Percentiles rank a stretch among this genome's conserved stretches.
phyloP scores from a whole-genome alignment of 2,888 invertebrate species.

The Leptinotarsa peninsularis region DNA sequence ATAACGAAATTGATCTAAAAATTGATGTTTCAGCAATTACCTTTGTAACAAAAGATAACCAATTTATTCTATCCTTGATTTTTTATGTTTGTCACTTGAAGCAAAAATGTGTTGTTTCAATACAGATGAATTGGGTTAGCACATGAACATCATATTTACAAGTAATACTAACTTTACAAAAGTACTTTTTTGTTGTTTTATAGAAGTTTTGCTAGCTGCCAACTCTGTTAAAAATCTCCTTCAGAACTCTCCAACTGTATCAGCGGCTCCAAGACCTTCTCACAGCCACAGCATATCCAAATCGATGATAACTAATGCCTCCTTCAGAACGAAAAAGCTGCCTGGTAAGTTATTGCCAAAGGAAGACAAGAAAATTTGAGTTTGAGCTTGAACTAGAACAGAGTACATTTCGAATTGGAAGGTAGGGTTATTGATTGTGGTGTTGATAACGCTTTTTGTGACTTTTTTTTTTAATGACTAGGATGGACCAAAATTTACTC shows the following conservation, averaged over 20 bases:
- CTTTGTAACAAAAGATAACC: not conserved
- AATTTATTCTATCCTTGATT: slow-evolving; percentile 6
- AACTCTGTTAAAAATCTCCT: slow-evolving; percentile 90
- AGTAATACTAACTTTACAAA: not conserved
- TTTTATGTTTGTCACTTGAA: not conserved
- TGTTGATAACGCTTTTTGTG: not conserved
- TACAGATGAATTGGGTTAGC: no score
- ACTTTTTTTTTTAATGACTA: not conserved
- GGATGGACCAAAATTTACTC: slow-evolving; percentile 8
- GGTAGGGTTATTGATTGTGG: slow-evolving; percentile 5
- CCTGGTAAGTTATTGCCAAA: slow-evolving; percentile 75
- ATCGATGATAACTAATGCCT: slow-evolving; percentile 98
- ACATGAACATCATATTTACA: no score
- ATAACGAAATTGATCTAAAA: no score
- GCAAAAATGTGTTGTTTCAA: no score
- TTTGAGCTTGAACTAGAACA: slow-evolving; percentile 13
- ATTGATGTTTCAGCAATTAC: no score
- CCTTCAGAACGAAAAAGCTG: slow-evolving; percentile 95
- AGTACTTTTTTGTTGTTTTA: slow-evolving; percentile 33
- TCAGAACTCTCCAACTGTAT: slow-evolving; percentile 66
- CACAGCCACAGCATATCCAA: slow-evolving; percentile 78
- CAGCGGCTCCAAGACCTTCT: slow-evolving; percentile 59
- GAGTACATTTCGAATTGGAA: slow-evolving; percentile 12
- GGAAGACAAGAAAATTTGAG: slow-evolving; percentile 24
- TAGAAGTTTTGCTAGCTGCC: slow-evolving; percentile 82